Base-by-base conservation (phyloP, 2,888 invertebrate genomes). In the Drosophila suboccidentalis region DNA sequence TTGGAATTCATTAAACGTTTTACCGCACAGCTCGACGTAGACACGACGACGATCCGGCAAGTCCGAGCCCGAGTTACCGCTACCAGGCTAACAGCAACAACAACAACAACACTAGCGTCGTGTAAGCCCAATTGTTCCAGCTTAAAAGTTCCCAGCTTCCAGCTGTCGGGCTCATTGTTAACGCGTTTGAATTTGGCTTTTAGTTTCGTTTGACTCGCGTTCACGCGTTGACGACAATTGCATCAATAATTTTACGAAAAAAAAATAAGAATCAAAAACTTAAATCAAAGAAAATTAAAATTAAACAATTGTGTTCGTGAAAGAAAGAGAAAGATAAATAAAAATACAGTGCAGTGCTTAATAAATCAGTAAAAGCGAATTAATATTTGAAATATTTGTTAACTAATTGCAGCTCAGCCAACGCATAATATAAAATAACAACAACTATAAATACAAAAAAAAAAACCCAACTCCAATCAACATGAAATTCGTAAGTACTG, bases 1-100 rank as follows among this genome's bases (percentile, higher is more conserved):
- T 80, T 91, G 86, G 87, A 90, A 91, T 82, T 90, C 90, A 91
- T 91, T 91, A 90, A 89, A 86, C 90, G 89, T 89, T 90, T 87
- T 82, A 90, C 86, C 84, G 86, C 80, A 84, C 89, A 89, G 82
- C 78, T 82, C 86, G 79, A 87, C 84, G 81, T 82, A 86, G 79
- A 67, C 71, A 69, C 66, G 63, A 46, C 66, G 66, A 46, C 51
- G 32, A 47, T 69, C 64, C 68, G 66, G 36, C 68, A 53, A 61
- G 53, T 64, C 59, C 60, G 71, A 71, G 17, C 61, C 64, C 67
- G 66, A 78, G 66, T 67, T 68, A 41, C 53, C 43, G 39, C 61
- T 59, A 68, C 46, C 57, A 71, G 65, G 58, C 79, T 57, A 57
- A 36, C 55, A 55, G 34, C 43, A 55, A 41, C 41, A 41, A 63